Base-by-base conservation (phyloP, 2,888 invertebrate genomes). In the Parapristionchus giblindavisi region DNA sequence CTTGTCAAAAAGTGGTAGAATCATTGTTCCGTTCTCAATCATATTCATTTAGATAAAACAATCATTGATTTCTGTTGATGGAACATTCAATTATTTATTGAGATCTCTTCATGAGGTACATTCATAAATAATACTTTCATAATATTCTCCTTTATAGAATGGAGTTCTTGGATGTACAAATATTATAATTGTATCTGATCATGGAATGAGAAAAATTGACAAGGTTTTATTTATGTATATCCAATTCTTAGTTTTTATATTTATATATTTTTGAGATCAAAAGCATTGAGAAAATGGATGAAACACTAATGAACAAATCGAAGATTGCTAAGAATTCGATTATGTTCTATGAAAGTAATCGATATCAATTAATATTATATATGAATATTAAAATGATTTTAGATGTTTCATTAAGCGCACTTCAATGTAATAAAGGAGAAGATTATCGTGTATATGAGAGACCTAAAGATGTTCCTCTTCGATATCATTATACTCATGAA, bases 131-230 rank as follows among this genome's bases (percentile, higher is more conserved):
- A 14, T 24, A n/a, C 24, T 38, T n/a, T 14, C 40, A 4, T 38
- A 58, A 52, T 6, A 3, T 40, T 2, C 4, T 5, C 24, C 36
- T 27, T 24, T 5, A 21, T 11, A 68, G 68, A 52, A 34, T 34
- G 52, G 68, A 52, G 51, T 68, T 24, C 51, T 68, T 21, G 68
- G 68, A 36, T 68, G 68, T 17, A 52, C 52, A 5, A 68, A 68
- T 68, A 52, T 68, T 2, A 24, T 24, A 6, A 6, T 68, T n/a
- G n/a, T 68, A 1, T 51, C 68, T 0, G 68, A 68, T 24, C 68
- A 68, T 21, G 68, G 68, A 68, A 68, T 68, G 68, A 68, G 68
- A 36, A 43, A 68, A 11, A 52, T 68, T 3, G 24, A 32, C 0
- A 51, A 52, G 34, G 68, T 65, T 8, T 2, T 40, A 29, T 43